Conservation (phyloP, 2,888 invertebrate species). For the Biston stratarius region DNA sequence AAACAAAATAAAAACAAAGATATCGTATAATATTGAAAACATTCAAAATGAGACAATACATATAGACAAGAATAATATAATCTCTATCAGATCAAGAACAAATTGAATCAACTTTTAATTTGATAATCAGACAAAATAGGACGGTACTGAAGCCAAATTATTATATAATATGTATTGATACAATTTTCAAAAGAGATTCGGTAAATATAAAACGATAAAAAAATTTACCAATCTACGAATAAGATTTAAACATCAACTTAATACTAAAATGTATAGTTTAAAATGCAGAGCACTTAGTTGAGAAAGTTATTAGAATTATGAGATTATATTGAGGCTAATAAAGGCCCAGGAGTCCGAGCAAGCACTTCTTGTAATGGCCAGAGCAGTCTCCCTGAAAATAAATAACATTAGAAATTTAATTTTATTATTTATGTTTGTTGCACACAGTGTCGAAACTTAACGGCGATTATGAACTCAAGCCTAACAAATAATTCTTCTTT, state of each 20-base stretch:
- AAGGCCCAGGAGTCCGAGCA: constrained; percentile 89
- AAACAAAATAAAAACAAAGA: neutral
- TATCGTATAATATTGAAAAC: too few relatives aligned
- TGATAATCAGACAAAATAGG: constrained; percentile 3
- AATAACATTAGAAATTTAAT: too few relatives aligned
- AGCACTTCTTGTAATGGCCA: constrained; percentile 94
- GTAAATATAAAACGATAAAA: neutral
- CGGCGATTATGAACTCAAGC: neutral
- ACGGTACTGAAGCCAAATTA: neutral
- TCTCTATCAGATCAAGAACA: too few relatives aligned
- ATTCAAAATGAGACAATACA: too few relatives aligned
- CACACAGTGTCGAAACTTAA: too few relatives aligned
- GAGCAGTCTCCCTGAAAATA: constrained; percentile 91
- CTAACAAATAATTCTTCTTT: too few relatives aligned
- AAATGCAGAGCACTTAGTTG: constrained; percentile 36
- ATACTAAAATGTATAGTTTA: constrained; percentile 18
- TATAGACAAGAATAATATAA: too few relatives aligned
- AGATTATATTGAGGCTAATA: constrained; percentile 57
- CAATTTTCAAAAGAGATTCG: constrained; percentile 12
- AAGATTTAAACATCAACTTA: constrained; percentile 15
- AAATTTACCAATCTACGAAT: neutral
- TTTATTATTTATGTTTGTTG: too few relatives aligned
- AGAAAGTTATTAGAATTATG: constrained; percentile 23
- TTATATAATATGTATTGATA: neutral
- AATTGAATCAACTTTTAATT: neutral